These are phyloP conservation scores for Nothobranchius furzeri DNA, from an alignment of 2,113 vertebrate genomes.

Conservation along the genomic window DNA sequence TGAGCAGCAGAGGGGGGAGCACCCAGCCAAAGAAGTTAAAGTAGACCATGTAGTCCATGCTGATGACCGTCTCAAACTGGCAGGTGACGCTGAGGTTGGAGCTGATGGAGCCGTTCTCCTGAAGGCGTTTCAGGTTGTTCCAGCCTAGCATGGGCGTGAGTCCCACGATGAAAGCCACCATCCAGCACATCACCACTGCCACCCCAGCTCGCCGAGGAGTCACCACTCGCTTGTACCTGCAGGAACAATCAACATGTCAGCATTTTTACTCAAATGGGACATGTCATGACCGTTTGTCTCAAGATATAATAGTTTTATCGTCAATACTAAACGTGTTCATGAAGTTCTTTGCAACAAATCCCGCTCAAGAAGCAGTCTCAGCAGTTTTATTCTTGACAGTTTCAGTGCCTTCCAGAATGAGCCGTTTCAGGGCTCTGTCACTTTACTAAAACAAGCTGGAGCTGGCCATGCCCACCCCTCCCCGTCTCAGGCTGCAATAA, in stretches of 20 bases:
- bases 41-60: slow-evolving; percentile 99
- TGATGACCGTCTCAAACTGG: slow-evolving; percentile 95
- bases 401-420: too few relatives aligned
- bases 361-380: too few relatives aligned
- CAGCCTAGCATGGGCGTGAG: slow-evolving; percentile 95
- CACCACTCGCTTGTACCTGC: slow-evolving; percentile 92
- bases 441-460: too few relatives aligned
- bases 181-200: slow-evolving; percentile 92
- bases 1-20: slow-evolving; percentile 90
- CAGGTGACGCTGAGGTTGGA: slow-evolving; percentile 83
- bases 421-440: too few relatives aligned
- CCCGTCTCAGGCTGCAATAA: too few relatives aligned
- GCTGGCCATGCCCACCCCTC: too few relatives aligned
- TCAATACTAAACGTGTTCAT: too few relatives aligned
- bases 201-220: slow-evolving; percentile 84
- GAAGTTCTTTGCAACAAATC: too few relatives aligned
- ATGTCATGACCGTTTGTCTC: too few relatives aligned
- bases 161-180: slow-evolving; percentile 89
- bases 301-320: too few relatives aligned
- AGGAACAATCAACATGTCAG: slow-evolving; percentile 34
- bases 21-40: slow-evolving; percentile 99
- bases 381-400: too few relatives aligned
- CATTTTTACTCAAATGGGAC: slow-evolving; percentile 14
- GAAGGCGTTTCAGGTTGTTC: slow-evolving; percentile 87
- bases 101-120: slow-evolving; percentile 75